Percentiles rank a stretch among this genome's conserved stretches.
Evolutionary conservation across 2,888 invertebrate genomes (phyloP).

Genomic region (Bembecia ichneumoniformis): DNA sequence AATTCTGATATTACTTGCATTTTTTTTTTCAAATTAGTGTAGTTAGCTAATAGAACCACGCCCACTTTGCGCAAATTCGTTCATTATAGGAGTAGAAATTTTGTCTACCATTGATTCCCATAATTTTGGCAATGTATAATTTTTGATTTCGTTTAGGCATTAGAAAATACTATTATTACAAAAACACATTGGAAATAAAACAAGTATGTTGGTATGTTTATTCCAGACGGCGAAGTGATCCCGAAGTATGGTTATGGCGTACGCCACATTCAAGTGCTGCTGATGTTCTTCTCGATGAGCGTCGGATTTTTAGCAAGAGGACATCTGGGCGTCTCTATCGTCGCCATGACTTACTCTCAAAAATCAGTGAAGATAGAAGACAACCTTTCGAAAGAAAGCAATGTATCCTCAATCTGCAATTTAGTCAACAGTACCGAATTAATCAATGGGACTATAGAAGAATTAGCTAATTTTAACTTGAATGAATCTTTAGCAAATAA

Average conservation of each 20-base stretch:
- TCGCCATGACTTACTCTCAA: slow-evolving; percentile 50
- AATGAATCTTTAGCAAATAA: background rate
- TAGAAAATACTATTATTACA: no score
- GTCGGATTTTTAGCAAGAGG: slow-evolving; percentile 23
- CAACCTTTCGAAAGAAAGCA: background rate
- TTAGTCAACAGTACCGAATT: background rate
- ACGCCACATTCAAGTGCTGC: slow-evolving; percentile 34
- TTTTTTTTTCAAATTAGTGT: no score
- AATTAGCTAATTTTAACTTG: background rate
- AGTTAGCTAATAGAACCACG: no score
- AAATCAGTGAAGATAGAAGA: background rate
- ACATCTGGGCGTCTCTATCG: slow-evolving; percentile 25
- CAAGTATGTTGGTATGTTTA: background rate
- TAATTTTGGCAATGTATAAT: no score
- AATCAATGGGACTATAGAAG: background rate
- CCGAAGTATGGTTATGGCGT: slow-evolving; percentile 30
- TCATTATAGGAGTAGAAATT: no score
- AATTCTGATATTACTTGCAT: no score
- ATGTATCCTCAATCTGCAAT: background rate
- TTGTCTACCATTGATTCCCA: no score
- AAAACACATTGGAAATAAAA: no score
- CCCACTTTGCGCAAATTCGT: no score
- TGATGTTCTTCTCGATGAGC: slow-evolving; percentile 36
- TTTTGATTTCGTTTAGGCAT: no score
- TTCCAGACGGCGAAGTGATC: slow-evolving; percentile 17